Percentiles rank a stretch among this genome's conserved stretches.
These are phyloP conservation scores for Molorchus minor DNA, from an alignment of 2,888 invertebrate genomes.

Conservation along the genomic window DNA sequence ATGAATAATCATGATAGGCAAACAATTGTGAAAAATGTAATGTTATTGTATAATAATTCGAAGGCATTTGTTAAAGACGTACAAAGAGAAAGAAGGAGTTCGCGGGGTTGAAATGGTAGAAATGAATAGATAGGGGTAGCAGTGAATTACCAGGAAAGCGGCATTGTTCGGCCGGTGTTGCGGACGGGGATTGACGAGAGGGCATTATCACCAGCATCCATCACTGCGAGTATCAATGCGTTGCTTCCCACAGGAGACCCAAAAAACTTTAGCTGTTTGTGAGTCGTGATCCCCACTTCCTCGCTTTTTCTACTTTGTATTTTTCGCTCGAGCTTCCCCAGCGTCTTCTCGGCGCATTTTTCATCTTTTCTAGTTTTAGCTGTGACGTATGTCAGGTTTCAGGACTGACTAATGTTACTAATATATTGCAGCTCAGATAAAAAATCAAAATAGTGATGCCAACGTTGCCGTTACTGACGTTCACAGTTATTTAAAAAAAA, in stretches of 20 bases:
- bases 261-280: slow-evolving; percentile 61
- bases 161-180: slow-evolving; percentile 68
- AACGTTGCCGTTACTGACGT: no score
- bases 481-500: no score
- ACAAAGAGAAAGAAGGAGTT: slow-evolving; percentile 46
- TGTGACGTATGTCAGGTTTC: slow-evolving; percentile 63
- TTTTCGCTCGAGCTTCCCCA: slow-evolving; percentile 53
- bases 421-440: slow-evolving; percentile 26
- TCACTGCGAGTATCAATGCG: slow-evolving; percentile 65
- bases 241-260: slow-evolving; percentile 63
- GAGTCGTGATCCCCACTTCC: slow-evolving; percentile 57
- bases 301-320: slow-evolving; percentile 58
- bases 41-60: slow-evolving; percentile 59
- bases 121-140: slow-evolving; percentile 62
- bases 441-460: slow-evolving; percentile 28
- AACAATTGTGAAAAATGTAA: slow-evolving; percentile 53
- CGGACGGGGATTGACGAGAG: slow-evolving; percentile 66
- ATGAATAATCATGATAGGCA: slow-evolving; percentile 42
- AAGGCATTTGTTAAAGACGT: slow-evolving; percentile 58
- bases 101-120: slow-evolving; percentile 45
- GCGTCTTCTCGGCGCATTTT: slow-evolving; percentile 60
- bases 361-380: slow-evolving; percentile 63
- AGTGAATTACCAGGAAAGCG: slow-evolving; percentile 61
- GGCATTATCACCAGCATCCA: slow-evolving; percentile 66
- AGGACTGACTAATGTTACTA: slow-evolving; percentile 57